These are phyloP conservation scores for Antitype chi DNA, from an alignment of 2,888 invertebrate genomes.

Conservation along the genomic window DNA sequence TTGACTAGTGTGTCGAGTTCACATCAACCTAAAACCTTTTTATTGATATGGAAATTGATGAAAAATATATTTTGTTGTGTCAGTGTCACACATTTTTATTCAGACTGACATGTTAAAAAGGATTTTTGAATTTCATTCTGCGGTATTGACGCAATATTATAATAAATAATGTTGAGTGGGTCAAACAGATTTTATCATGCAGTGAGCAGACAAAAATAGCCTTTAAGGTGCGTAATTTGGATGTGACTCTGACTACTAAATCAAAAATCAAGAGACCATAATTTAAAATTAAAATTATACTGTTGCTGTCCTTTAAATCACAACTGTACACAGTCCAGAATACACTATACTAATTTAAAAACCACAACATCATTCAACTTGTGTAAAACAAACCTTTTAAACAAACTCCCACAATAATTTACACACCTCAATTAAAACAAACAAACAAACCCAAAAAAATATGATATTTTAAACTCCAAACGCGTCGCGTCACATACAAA, in stretches of 20 bases:
- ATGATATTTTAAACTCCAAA: slow-evolving; percentile 14
- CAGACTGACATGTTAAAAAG: background rate
- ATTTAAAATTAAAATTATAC: background rate
- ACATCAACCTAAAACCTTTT: background rate
- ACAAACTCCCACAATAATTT: background rate
- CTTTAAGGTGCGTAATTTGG: background rate
- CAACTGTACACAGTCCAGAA: background rate
- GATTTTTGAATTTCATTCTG: background rate
- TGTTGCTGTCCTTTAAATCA: background rate
- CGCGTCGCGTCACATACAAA: slow-evolving; percentile 58
- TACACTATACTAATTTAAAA: no score
- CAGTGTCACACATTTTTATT: no score
- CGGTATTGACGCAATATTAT: background rate
- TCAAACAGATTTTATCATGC: background rate
- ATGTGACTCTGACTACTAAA: background rate
- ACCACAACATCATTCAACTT: background rate
- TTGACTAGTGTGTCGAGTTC: background rate
- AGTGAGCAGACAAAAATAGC: background rate
- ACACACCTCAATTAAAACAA: slow-evolving; percentile 32
- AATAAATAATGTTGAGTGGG: background rate
- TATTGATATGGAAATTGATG: background rate
- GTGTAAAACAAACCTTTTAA: background rate
- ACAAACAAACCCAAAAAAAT: slow-evolving; percentile 18
- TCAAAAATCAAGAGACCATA: background rate
- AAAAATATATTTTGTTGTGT: background rate